A percentile compares a stretch with the other conserved stretches of the same genome.
phyloP scores from a whole-genome alignment of 1,140 invertebrate genomes.

The Glossosoma conforme region DNA sequence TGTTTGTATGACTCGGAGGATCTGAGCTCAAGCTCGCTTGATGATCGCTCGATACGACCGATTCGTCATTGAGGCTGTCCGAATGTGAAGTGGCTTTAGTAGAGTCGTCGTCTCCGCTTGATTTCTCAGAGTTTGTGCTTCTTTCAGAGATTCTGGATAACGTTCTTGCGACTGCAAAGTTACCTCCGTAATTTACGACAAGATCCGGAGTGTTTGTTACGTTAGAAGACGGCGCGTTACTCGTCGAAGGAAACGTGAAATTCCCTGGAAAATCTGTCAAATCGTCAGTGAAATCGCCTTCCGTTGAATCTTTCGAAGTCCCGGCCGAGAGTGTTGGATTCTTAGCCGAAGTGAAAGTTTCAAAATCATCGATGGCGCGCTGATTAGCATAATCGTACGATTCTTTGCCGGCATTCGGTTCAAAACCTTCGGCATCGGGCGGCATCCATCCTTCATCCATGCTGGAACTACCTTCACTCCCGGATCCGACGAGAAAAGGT shows the following conservation, averaged over 20 bases:
- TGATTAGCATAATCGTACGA: constrained; percentile 46
- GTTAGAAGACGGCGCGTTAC: constrained; percentile 52
- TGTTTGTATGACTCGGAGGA: constrained; percentile 64
- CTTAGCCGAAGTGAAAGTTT: constrained; percentile 47
- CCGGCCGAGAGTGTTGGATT: constrained; percentile 53
- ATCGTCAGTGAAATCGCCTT: constrained; percentile 67
- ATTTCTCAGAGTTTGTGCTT: constrained; percentile 76
- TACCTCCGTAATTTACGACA: constrained; percentile 63
- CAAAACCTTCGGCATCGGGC: constrained; percentile 64
- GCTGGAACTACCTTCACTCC: constrained; percentile 66
- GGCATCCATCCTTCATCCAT: constrained; percentile 76
- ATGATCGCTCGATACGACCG: constrained; percentile 73
- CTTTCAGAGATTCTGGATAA: constrained; percentile 81
- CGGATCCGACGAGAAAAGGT: constrained; percentile 74
- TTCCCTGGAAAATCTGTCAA: constrained; percentile 66
- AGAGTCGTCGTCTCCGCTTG: constrained; percentile 75
- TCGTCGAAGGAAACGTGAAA: constrained; percentile 60
- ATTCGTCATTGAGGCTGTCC: constrained; percentile 77
- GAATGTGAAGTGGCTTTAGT: constrained; percentile 76
- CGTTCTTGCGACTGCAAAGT: constrained; percentile 67
- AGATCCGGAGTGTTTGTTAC: constrained; percentile 55
- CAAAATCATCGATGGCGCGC: constrained; percentile 46
- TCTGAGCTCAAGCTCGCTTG: constrained; percentile 81
- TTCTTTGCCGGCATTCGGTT: constrained; percentile 48
- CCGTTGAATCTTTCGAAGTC: constrained; percentile 56